Evolutionary conservation across 1,140 invertebrate species (phyloP).

Genomic region (Andricus grossulariae): DNA sequence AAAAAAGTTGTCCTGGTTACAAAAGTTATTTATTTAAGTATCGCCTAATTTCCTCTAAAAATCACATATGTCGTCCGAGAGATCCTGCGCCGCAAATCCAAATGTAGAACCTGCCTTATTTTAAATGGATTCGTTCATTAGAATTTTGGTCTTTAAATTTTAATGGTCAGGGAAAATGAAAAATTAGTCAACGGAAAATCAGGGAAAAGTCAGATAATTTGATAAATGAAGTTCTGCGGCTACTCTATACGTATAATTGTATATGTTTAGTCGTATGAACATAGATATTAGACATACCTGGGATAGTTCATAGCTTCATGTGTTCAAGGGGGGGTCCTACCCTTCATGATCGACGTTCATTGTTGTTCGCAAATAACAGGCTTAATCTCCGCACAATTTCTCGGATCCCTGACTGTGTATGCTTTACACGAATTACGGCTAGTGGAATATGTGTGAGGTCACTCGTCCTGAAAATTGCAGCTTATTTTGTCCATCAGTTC

Average conservation of each 20-base stretch:
- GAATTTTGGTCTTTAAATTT: too few relatives aligned
- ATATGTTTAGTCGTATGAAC: neutral
- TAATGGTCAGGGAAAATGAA: too few relatives aligned
- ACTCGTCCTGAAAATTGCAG: slow-evolving; percentile 23
- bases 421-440: slow-evolving; percentile 24
- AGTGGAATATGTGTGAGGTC: neutral
- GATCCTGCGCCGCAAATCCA: too few relatives aligned
- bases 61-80: too few relatives aligned
- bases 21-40: too few relatives aligned
- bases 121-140: too few relatives aligned
- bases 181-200: too few relatives aligned
- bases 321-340: slow-evolving; percentile 2
- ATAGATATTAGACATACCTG: neutral
- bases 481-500: slow-evolving; percentile 21
- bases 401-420: neutral
- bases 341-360: slow-evolving; percentile 15
- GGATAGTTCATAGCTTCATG: neutral
- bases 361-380: slow-evolving; percentile 15
- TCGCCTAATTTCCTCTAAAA: too few relatives aligned
- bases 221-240: too few relatives aligned
- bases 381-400: slow-evolving; percentile 22
- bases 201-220: too few relatives aligned
- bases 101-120: too few relatives aligned
- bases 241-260: neutral
- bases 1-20: too few relatives aligned